Percentiles rank a stretch among this genome's conserved stretches.
Evolutionary conservation across 2,888 invertebrate species (phyloP).

Genomic region (Catocala sponsa): DNA sequence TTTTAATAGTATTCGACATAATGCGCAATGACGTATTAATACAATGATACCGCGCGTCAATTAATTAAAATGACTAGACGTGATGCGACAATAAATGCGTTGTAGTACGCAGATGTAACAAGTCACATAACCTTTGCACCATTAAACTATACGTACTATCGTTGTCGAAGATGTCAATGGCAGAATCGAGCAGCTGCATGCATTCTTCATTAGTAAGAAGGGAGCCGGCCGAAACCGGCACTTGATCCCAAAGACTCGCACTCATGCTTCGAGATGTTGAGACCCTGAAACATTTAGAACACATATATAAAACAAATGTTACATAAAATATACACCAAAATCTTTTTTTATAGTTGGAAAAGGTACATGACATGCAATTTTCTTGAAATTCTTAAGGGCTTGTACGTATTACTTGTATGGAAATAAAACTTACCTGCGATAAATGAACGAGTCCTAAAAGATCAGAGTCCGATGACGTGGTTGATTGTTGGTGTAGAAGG

Average conservation of each 20-base stretch:
- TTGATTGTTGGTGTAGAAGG: constrained; percentile 89
- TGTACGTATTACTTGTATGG: not conserved
- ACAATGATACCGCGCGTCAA: too few species aligned
- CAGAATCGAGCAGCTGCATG: constrained; percentile 81
- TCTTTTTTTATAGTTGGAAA: too few species aligned
- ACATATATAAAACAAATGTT: not conserved
- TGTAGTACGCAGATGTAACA: not conserved
- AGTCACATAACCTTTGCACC: not conserved
- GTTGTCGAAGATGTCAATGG: constrained; percentile 75
- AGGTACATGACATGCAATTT: too few species aligned
- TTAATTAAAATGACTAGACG: too few species aligned
- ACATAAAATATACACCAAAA: not conserved
- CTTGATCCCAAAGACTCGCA: constrained; percentile 74
- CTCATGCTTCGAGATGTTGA: constrained; percentile 73
- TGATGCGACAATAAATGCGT: too few species aligned
- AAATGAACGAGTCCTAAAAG: constrained; percentile 64
- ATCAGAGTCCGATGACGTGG: constrained; percentile 68
- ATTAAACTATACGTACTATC: constrained; percentile 64
- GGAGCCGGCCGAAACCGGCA: constrained; percentile 83
- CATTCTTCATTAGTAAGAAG: constrained; percentile 83
- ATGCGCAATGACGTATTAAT: too few species aligned
- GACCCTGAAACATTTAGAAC: constrained; percentile 66
- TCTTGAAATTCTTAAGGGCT: too few species aligned
- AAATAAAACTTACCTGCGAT: constrained; percentile 69
- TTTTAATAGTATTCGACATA: too few species aligned